Evolutionary conservation across 2,113 vertebrate species (phyloP), one percentile per base, ranked within the genome.

Genomic region (Tichodroma muraria): DNA sequence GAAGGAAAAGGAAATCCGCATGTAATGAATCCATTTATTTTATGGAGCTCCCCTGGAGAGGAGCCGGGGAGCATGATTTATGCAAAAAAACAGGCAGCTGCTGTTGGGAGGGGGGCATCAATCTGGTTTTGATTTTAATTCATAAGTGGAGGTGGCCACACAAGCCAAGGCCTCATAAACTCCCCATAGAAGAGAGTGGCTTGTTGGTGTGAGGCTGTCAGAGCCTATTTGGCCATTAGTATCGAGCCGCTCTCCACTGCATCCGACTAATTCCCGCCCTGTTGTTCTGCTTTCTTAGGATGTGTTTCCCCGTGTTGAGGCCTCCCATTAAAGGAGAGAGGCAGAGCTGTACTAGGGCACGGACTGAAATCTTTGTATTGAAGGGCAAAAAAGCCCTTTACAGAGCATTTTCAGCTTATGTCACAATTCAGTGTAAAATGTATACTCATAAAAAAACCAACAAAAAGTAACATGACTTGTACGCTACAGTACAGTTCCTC

Each of bases 1-100:
- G 95, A 95, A 96, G 95, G 95, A 97, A 97, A 93, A 97, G 96
- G 95, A 97, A 97, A 97, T 97, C 97, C 95, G 77, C 90, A 95
- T 97, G 96, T 97, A 97, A 97, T 97, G 95, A 97, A 97, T 97
- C 97, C 95, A 96, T 97, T 97, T 97, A 97, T 96, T 97, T 97
- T 97, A 96, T 95, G 90, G 96, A 94, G 94, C 94, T 96, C 94
- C 97, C 97, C 96, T 88, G 73, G 96, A 97, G 97, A 97, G 94
- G 68, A 95, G 83, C 94, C 45, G 56, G 93, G 90, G 95, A 97
- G 84, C 94, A 90, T 73, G 16, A 95, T 95, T 97, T 96, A 97
- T 97, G 94, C 95, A 97, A 96, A 96, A 94, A 95, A 91, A 0
- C 83, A 94, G 93, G 93, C 90, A 94, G 93, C 94, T 90, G 96